Base-by-base conservation (phyloP, 1,140 invertebrate species). In the Cryptotermes secundus region DNA sequence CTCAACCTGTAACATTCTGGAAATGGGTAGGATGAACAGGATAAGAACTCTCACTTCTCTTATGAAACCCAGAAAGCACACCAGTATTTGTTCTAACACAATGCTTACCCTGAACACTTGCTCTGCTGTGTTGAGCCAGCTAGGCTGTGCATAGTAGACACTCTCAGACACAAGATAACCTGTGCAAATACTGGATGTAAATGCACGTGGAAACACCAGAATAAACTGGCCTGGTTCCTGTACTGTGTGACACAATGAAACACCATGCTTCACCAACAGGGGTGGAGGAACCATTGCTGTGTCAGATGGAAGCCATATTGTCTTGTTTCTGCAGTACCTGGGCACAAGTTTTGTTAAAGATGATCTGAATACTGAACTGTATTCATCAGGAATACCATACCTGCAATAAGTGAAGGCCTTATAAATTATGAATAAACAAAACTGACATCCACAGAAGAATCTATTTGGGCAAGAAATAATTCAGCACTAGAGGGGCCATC, bases 261-360 rank as follows among this genome's bases (percentile, higher is more conserved):
- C 96, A 0, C 95, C 94, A 80, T 95, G 92, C 86, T 94, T 92
- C 0, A 94, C 92, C 36, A 99, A 91, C 85, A 96, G 89, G 80
- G 93, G 91, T 3, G 97, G 97, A 34, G 97, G 96, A n/a, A 98
- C 95, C 97, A 99, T 98, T 0, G 95, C 94, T n/a, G 96, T 97
- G 88, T 99, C 97, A 7, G 97, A 97, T 12, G 96, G 94, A 49
- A 99, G 89, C 97, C 97, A 98, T 22, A 97, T 93, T 0, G 93
- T 93, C 88, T 96, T 96, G 87, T 96, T 90, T 53, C 88, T 95
- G 87, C 95, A 96, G 86, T 96, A 94, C 2, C 94, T 93, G 0
- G 97, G 97, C n/a, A 96, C 94, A 85, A 98, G 90, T 81, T 93
- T 93, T 31, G 92, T 93, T 72, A 98, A 90, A 0, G 96, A 96